Evolutionary conservation across 2,888 invertebrate species (phyloP).

Genomic region (Beris morrisii): DNA sequence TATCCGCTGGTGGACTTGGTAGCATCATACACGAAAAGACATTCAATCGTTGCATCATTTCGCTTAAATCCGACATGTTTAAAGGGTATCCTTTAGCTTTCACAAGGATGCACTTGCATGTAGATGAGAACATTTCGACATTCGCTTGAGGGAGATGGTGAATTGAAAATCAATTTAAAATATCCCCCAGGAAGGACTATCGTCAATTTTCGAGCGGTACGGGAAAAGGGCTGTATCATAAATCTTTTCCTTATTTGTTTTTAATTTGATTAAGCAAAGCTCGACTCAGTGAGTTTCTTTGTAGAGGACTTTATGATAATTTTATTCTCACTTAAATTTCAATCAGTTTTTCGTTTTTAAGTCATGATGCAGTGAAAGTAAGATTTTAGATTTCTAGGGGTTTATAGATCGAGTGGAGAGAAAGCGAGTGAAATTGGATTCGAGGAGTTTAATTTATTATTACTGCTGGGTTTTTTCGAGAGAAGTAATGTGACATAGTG

Average conservation of each 20-base stretch:
- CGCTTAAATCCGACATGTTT: no score
- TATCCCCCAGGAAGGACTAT: constrained; percentile 2
- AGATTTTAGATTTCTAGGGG: not conserved
- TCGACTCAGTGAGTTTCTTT: constrained; percentile 21
- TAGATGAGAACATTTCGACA: no score
- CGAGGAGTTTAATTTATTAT: constrained; percentile 30
- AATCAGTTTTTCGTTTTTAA: constrained; percentile 17
- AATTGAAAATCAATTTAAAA: constrained; percentile 32
- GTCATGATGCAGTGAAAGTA: constrained; percentile 1
- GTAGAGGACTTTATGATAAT: constrained; percentile 30
- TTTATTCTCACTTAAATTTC: constrained; percentile 29
- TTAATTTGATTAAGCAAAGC: constrained; percentile 32
- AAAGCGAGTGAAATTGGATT: constrained; percentile 26
- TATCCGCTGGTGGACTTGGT: no score
- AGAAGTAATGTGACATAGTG: not conserved
- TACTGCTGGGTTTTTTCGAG: not conserved
- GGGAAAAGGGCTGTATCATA: constrained; percentile 12
- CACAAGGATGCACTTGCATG: no score
- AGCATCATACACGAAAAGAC: no score
- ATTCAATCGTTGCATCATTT: no score
- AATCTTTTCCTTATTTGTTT: constrained; percentile 32
- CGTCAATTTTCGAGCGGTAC: not conserved
- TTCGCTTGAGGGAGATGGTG: not conserved
- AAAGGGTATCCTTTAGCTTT: no score
- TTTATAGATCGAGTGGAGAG: constrained; percentile 9